These are phyloP conservation scores for Bathybates hornii DNA, from an alignment of 2,113 vertebrate genomes.

Conservation along the genomic window DNA sequence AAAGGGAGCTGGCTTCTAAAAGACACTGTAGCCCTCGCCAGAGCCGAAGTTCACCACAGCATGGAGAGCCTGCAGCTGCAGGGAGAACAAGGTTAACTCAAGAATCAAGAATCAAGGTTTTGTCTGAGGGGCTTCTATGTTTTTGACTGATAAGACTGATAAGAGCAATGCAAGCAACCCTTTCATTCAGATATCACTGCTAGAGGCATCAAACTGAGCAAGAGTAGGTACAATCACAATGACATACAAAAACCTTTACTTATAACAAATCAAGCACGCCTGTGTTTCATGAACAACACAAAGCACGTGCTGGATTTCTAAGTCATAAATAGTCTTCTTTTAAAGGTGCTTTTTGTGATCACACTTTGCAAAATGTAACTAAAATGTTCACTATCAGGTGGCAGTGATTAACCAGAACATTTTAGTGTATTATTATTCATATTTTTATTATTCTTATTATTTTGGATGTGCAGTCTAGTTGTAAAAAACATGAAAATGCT, in stretches of 20 bases:
- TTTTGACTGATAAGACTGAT: background rate
- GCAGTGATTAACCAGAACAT: background rate
- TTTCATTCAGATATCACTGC: background rate
- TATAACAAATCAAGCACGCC: background rate
- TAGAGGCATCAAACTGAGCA: background rate
- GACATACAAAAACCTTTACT: background rate
- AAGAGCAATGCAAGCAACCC: background rate
- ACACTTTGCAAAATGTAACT: background rate
- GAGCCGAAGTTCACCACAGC: conserved; percentile 87
- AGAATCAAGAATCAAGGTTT: background rate
- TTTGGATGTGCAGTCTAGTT: background rate
- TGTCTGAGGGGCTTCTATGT: background rate
- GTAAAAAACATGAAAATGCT: background rate
- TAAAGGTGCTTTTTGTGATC: background rate
- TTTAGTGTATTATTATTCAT: background rate
- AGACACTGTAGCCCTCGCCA: conserved; percentile 72
- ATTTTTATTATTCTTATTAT: background rate
- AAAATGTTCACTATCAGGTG: background rate
- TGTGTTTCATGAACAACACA: background rate
- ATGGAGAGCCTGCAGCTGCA: conserved; percentile 79
- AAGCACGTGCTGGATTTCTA: accelerated
- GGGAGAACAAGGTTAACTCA: background rate
- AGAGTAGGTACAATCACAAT: background rate
- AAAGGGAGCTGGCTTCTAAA: conserved; percentile 84
- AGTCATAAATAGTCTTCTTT: background rate